Conservation (phyloP, 30 jellyfish, hydroid and myxozoan genomes). For the Turritopsis rubra region DNA sequence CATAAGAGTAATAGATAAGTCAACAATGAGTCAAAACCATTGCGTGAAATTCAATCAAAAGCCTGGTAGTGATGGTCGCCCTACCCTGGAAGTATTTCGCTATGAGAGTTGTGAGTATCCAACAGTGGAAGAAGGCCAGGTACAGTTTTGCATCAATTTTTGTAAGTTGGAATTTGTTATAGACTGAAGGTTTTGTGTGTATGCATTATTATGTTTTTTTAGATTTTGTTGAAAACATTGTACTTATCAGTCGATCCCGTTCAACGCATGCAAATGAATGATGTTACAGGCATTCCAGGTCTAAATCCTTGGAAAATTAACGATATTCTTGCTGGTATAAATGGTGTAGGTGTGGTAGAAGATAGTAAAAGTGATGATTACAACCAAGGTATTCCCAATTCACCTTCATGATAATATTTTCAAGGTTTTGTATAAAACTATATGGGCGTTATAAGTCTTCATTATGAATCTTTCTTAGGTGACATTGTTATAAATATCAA, state of each 20-base stretch:
- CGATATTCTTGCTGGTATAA: constrained; percentile 36
- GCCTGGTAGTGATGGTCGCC: constrained; percentile 16
- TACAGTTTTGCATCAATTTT: not conserved
- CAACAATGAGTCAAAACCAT: not conserved
- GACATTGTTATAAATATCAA: not conserved
- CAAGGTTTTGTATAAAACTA: not conserved
- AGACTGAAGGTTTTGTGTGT: too few relatives aligned
- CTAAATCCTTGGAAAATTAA: constrained; percentile 49
- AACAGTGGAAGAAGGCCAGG: not conserved
- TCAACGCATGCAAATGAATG: constrained; percentile 36
- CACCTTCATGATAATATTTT: too few relatives aligned
- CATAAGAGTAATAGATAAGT: not conserved
- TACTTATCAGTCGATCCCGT: constrained; percentile 47
- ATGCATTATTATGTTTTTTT: not conserved
- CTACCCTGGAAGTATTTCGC: not conserved
- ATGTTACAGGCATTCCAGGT: constrained; percentile 20
- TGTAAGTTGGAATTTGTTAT: too few relatives aligned
- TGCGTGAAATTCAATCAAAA: not conserved
- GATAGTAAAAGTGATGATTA: constrained; percentile 19
- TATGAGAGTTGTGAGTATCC: constrained; percentile 1
- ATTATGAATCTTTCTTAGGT: not conserved
- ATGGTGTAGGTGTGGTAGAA: constrained; percentile 28
- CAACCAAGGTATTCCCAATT: not conserved
- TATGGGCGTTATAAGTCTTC: not conserved
- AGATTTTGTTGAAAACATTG: constrained; percentile 43